Evolutionary conservation across 2,113 vertebrate genomes (phyloP).

Genomic region (Lasiurus borealis): DNA sequence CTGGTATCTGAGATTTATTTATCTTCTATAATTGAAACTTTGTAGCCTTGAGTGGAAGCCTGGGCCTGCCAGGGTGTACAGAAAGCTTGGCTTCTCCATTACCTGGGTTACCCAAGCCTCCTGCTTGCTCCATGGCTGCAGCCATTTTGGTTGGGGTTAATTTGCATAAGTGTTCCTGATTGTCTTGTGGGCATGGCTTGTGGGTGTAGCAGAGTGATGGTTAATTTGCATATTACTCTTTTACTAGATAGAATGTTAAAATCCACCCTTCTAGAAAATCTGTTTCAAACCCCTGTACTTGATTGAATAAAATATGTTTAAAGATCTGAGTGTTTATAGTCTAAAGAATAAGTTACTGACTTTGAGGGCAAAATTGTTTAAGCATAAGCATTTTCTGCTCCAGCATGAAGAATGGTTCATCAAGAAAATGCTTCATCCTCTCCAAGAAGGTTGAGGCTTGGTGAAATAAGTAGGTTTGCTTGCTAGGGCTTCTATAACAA

Average conservation of each 20-base stretch:
- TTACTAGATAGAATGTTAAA: not conserved
- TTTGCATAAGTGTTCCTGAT: too few species aligned
- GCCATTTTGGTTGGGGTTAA: too few species aligned
- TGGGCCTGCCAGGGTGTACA: too few species aligned
- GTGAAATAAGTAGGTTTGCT: not conserved
- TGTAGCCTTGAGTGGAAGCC: too few species aligned
- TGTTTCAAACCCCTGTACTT: not conserved
- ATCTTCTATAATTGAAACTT: too few species aligned
- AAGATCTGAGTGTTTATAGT: not conserved
- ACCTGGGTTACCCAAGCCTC: too few species aligned
- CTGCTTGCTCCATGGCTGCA: too few species aligned
- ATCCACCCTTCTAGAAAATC: conserved; percentile 11
- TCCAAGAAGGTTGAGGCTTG: not conserved
- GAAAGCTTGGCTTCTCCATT: too few species aligned
- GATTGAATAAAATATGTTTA: conserved; percentile 7
- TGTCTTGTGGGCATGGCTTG: too few species aligned
- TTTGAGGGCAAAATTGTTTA: not conserved
- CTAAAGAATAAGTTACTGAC: not conserved
- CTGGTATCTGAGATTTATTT: too few species aligned
- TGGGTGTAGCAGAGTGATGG: too few species aligned
- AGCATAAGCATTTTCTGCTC: not conserved
- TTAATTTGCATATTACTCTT: too few species aligned
- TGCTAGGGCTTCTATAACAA: not conserved
- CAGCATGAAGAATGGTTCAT: not conserved
- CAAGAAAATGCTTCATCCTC: not conserved